Evolutionary conservation across 2,888 invertebrate genomes (phyloP), one percentile per base, ranked within the genome.

Genomic region (Euspilapteryx auroguttella): DNA sequence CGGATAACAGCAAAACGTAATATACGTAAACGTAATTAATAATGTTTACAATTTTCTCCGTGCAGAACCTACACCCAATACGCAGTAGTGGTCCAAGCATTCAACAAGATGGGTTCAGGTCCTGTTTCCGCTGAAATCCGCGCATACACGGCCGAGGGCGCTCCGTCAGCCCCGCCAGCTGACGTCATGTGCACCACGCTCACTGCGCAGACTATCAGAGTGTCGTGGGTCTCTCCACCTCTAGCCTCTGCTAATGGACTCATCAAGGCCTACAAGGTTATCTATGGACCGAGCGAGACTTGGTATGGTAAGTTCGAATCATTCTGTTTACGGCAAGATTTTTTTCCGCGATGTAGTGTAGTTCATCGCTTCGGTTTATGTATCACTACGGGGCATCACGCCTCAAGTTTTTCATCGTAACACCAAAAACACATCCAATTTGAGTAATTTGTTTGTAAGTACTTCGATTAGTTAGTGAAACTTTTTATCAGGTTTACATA

Each of bases 161-260:
- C 89, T 1, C 94, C 92, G 9, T 93, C 94, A 42, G 90, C 93
- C 44, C 87, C 94, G 3, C 94, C 95, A 12, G 89, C 92, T 42
- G 93, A 93, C 45, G 91, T 94, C 1, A 86, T 89, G 30, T 95
- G 95, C 69, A 93, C 92, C 3, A 92, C 95, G 0, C 79, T 95
- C 24, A 94, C 94, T 7, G 94, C 96, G 3, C 93, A 94, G 64
- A 94, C 94, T 2, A 93, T 97, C 47, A 83, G 94, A 32, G 92
- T 96, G 3, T 89, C 91, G 12, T 97, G 96, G 96, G 87, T 90
- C 1, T 93, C 94, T 0, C 96, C 96, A 1, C 93, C 95, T 21
- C 79, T 94, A 2, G 88, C 87, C 35, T 86, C 93, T 20, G 93
- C 95, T 24, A 94, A 96, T 55, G 96, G 96, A 38, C 87, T 95